These are phyloP conservation scores for Meloidogyne exigua DNA, from an alignment of 1,140 invertebrate genomes.

Conservation along the genomic window DNA sequence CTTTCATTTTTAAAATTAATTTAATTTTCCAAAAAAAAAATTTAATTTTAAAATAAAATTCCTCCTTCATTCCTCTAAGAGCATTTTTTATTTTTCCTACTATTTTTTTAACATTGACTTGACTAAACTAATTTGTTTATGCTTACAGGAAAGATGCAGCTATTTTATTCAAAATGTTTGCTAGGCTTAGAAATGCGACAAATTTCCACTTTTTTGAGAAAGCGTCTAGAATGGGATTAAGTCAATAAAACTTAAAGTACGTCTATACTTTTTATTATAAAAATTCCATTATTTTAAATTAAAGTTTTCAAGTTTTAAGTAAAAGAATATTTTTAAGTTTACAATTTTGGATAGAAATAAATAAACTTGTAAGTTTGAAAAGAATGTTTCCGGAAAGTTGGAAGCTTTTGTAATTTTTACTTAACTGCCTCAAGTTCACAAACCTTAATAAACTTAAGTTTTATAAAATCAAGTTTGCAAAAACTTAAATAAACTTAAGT, in stretches of 20 bases:
- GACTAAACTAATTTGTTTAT: conserved; percentile 4
- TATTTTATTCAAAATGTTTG: not conserved
- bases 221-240: not conserved
- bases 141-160: not conserved
- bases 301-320: too few species aligned
- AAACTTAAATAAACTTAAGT: too few species aligned
- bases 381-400: too few species aligned
- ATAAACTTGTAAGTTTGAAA: too few species aligned
- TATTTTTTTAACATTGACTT: not conserved
- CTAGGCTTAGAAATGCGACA: not conserved
- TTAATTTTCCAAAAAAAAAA: too few species aligned
- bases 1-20: too few species aligned
- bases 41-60: not conserved
- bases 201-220: not conserved
- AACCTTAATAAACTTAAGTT: too few species aligned
- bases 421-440: too few species aligned
- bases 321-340: too few species aligned
- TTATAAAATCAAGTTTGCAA: too few species aligned
- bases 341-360: too few species aligned
- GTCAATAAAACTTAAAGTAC: not conserved
- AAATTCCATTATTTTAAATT: not conserved
- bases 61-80: not conserved
- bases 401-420: too few species aligned
- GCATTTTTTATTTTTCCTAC: not conserved
- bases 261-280: not conserved